Percentiles rank a stretch among this genome's conserved stretches.
Conservation (phyloP, 35 echinoderm and acorn worm genomes). For the Ophiothrix spiculata region DNA sequence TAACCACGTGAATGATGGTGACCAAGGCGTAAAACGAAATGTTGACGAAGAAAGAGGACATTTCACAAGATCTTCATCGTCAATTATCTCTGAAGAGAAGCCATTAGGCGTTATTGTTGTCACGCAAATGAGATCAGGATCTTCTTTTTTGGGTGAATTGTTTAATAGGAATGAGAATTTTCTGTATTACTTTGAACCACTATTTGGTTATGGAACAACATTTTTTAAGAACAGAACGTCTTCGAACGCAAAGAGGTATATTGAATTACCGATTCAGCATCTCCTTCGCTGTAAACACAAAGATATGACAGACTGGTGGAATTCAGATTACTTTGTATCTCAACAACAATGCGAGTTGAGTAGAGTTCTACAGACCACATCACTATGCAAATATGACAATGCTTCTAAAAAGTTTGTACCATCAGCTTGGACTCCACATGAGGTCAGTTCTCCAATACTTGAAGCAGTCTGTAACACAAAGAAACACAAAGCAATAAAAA, state of each 20-base stretch:
- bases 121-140: neutral
- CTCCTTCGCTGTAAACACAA: neutral
- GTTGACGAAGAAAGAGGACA: too few relatives aligned
- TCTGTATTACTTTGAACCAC: neutral
- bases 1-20: too few relatives aligned
- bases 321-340: neutral
- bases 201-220: neutral
- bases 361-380: neutral
- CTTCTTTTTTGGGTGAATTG: neutral
- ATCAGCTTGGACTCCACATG: neutral
- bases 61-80: too few relatives aligned
- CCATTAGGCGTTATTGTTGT: neutral
- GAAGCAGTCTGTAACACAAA: neutral
- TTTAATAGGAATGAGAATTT: neutral
- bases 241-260: neutral
- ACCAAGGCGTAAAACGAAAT: too few relatives aligned
- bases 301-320: neutral
- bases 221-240: neutral
- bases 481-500: neutral
- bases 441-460: neutral
- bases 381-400: neutral
- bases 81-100: too few relatives aligned
- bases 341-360: neutral
- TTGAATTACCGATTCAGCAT: neutral
- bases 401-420: neutral